A percentile compares a stretch with the other conserved stretches of the same genome.
phyloP scores from a whole-genome alignment of 2,888 invertebrate species.

The Caenorhabditis sinica region DNA sequence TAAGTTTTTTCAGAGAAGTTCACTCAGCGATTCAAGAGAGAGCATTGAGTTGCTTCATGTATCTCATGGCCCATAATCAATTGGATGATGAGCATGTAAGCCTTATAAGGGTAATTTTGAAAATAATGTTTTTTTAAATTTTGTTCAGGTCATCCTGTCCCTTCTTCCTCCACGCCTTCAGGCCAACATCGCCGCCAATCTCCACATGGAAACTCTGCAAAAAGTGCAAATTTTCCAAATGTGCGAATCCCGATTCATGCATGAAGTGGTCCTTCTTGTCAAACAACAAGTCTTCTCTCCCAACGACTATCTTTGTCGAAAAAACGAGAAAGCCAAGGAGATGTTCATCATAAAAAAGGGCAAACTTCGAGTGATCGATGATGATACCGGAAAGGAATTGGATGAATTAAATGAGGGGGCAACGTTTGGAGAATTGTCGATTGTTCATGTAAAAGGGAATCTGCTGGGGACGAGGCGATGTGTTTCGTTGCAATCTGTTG shows the following conservation, averaged over 20 bases:
- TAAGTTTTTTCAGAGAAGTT: slow-evolving; percentile 74
- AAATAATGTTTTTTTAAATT: too few relatives aligned
- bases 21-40: slow-evolving; percentile 75
- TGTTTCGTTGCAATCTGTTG: slow-evolving; percentile 46
- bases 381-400: slow-evolving; percentile 45
- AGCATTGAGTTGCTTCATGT: slow-evolving; percentile 78
- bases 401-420: slow-evolving; percentile 75
- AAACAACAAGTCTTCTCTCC: slow-evolving; percentile 81
- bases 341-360: slow-evolving; percentile 73
- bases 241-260: slow-evolving; percentile 35
- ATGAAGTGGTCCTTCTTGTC: slow-evolving; percentile 53
- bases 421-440: slow-evolving; percentile 79
- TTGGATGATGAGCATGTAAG: slow-evolving; percentile 69
- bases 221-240: slow-evolving; percentile 62
- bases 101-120: too few relatives aligned
- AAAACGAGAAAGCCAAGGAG: slow-evolving; percentile 78
- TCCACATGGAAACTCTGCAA: slow-evolving; percentile 73
- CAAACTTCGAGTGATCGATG: slow-evolving; percentile 29
- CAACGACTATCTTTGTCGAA: slow-evolving; percentile 78
- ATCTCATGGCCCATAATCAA: slow-evolving; percentile 74
- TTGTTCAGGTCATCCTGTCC: slow-evolving; percentile 74
- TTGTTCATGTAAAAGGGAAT: slow-evolving; percentile 71
- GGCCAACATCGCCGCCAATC: slow-evolving; percentile 67
- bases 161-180: slow-evolving; percentile 79
- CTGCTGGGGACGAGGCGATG: slow-evolving; percentile 51